Percentiles rank a stretch among this genome's conserved stretches.
Conservation (phyloP, 2,888 invertebrate species). For the Amiota mariae region DNA sequence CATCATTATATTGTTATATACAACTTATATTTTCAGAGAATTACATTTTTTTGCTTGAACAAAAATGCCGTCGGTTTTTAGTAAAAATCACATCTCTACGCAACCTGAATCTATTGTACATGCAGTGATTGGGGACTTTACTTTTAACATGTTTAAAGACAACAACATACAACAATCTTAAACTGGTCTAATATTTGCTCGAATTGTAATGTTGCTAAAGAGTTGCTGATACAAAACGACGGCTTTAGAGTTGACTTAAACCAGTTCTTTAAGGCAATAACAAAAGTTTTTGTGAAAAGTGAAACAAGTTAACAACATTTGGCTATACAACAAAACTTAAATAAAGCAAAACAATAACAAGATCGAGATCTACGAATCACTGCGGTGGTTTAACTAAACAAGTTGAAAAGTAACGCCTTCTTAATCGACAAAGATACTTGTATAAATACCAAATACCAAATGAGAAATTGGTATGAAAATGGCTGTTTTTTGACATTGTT, state of each 20-base stretch:
- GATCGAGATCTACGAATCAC: slow-evolving; percentile 36
- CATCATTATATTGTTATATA: too few relatives aligned
- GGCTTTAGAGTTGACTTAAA: slow-evolving; percentile 19
- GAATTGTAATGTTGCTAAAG: slow-evolving; percentile 53
- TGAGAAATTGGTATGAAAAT: slow-evolving; percentile 39
- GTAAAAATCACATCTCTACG: too few relatives aligned
- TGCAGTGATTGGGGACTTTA: slow-evolving; percentile 20
- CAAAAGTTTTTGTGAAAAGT: slow-evolving; percentile 18
- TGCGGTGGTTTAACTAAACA: slow-evolving; percentile 17
- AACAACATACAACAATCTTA: slow-evolving; percentile 26
- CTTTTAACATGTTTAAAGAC: slow-evolving; percentile 43
- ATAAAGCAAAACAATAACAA: slow-evolving; percentile 29
- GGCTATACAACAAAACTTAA: slow-evolving; percentile 24
- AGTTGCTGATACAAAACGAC: slow-evolving; percentile 58
- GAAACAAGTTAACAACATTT: slow-evolving; percentile 58
- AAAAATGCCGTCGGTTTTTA: neutral
- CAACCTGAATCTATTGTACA: too few relatives aligned
- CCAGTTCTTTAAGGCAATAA: slow-evolving; percentile 10
- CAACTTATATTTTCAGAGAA: too few relatives aligned
- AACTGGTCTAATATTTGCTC: slow-evolving; percentile 12
- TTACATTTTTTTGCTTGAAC: too few relatives aligned
- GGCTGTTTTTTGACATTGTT: slow-evolving; percentile 24
- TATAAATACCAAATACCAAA: neutral
- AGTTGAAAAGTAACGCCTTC: slow-evolving; percentile 7
- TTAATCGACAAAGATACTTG: neutral